A percentile compares a stretch with the other conserved stretches of the same genome.
These are phyloP conservation scores for Hydrolagus colliei DNA, from an alignment of 2,797 vertebrate species.

Conservation along the genomic window DNA sequence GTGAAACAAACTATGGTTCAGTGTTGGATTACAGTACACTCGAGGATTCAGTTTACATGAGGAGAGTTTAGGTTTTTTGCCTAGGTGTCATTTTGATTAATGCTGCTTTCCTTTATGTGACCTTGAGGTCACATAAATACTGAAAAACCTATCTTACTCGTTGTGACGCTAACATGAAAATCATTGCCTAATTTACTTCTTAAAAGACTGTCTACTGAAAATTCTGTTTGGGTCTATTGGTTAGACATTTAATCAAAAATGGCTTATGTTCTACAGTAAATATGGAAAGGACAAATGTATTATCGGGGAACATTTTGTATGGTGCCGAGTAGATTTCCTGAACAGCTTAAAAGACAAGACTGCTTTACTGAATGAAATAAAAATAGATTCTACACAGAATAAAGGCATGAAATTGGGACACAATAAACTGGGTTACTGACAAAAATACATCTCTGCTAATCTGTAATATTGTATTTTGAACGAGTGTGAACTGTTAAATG, in stretches of 20 bases:
- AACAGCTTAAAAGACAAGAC: not conserved
- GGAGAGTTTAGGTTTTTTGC: constrained; percentile 33
- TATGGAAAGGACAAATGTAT: not conserved
- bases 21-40: not conserved
- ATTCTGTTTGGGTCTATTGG: constrained; percentile 28
- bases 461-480: not conserved
- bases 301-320: not conserved
- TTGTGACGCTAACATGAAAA: constrained; percentile 36
- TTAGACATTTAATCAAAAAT: constrained; percentile 31
- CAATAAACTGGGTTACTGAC: not conserved
- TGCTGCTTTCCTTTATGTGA: constrained; percentile 55
- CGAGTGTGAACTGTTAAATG: not conserved
- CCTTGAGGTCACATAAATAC: constrained; percentile 57
- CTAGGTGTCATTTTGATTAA: constrained; percentile 55
- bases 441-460: not conserved
- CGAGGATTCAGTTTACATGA: not conserved
- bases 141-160: constrained; percentile 43
- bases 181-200: constrained; percentile 50
- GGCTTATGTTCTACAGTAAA: constrained; percentile 23
- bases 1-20: not conserved
- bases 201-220: constrained; percentile 37
- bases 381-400: not conserved
- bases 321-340: not conserved
- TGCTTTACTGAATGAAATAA: not conserved
- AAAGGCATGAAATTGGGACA: not conserved